phyloP scores from a whole-genome alignment of 1,140 invertebrate species.

The Homalodisca vitripennis region DNA sequence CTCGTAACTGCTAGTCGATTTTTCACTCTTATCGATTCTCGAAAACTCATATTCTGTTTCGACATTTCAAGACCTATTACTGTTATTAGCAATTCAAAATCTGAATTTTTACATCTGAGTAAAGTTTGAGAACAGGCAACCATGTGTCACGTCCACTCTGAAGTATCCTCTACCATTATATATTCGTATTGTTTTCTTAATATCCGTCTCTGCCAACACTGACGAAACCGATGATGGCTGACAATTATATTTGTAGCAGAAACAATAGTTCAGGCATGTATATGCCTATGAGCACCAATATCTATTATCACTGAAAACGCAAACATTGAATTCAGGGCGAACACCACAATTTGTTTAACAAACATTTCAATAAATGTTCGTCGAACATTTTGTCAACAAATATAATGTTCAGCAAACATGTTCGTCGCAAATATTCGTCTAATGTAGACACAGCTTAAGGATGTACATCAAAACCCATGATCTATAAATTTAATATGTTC shows the following conservation, averaged over 20 bases:
- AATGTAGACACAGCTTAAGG: not conserved
- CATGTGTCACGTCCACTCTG: not conserved
- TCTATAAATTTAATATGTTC: too few species aligned
- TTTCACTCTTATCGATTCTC: too few species aligned
- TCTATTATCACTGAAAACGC: not conserved
- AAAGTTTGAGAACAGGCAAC: not conserved
- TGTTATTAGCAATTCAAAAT: not conserved
- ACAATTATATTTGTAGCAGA: not conserved
- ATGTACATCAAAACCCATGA: too few species aligned
- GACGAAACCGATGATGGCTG: not conserved
- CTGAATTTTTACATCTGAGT: not conserved
- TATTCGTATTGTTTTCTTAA: conserved; percentile 11
- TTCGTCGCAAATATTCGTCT: not conserved
- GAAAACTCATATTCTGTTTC: too few species aligned
- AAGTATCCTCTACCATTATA: not conserved
- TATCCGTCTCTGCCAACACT: conserved; percentile 3
- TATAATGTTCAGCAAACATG: not conserved
- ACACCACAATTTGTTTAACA: too few species aligned
- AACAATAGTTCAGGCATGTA: not conserved
- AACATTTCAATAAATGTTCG: not conserved
- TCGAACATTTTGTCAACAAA: not conserved
- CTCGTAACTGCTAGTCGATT: too few species aligned
- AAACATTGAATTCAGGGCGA: not conserved
- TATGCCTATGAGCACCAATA: not conserved
- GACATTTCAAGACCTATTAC: not conserved